Conservation (phyloP, 1,140 invertebrate species). For the Thaumatotibia leucotreta region DNA sequence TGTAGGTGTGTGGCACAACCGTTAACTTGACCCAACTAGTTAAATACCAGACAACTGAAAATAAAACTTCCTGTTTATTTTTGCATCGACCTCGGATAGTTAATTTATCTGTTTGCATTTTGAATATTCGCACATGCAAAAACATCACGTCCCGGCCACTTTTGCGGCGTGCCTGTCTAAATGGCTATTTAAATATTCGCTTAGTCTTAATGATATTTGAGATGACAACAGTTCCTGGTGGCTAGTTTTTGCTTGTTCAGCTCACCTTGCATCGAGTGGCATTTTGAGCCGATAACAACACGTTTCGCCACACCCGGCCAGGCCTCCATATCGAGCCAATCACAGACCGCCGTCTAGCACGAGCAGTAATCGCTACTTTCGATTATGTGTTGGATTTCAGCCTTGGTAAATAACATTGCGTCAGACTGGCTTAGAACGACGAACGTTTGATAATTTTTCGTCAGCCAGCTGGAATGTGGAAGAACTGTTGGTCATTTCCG, state of each 20-base stretch:
- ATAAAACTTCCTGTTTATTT: slow-evolving; percentile 5
- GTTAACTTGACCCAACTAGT: not conserved
- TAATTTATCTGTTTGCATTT: slow-evolving; percentile 5
- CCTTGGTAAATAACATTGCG: slow-evolving; percentile 55
- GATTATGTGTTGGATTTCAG: slow-evolving; percentile 48
- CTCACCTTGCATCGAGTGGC: slow-evolving; percentile 35
- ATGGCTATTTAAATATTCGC: not conserved
- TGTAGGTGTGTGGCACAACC: not conserved
- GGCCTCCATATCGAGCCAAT: slow-evolving; percentile 57
- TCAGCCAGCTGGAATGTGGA: not conserved
- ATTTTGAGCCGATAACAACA: slow-evolving; percentile 37
- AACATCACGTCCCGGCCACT: slow-evolving; percentile 16
- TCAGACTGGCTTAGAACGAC: slow-evolving; percentile 28
- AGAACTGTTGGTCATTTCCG: not conserved
- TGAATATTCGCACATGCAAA: slow-evolving; percentile 17
- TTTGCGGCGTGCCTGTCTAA: not conserved
- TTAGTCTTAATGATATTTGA: not conserved
- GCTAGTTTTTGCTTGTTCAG: slow-evolving; percentile 32
- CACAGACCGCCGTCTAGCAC: slow-evolving; percentile 36
- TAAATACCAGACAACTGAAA: not conserved
- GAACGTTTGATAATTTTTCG: slow-evolving; percentile 21
- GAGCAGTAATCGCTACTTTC: slow-evolving; percentile 59
- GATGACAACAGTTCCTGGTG: slow-evolving; percentile 32
- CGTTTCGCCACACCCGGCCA: slow-evolving; percentile 65
- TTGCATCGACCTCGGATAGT: slow-evolving; percentile 14